These are phyloP conservation scores for Eulemur mongoz DNA, from an alignment of 2,797 vertebrate genomes.

Conservation along the genomic window DNA sequence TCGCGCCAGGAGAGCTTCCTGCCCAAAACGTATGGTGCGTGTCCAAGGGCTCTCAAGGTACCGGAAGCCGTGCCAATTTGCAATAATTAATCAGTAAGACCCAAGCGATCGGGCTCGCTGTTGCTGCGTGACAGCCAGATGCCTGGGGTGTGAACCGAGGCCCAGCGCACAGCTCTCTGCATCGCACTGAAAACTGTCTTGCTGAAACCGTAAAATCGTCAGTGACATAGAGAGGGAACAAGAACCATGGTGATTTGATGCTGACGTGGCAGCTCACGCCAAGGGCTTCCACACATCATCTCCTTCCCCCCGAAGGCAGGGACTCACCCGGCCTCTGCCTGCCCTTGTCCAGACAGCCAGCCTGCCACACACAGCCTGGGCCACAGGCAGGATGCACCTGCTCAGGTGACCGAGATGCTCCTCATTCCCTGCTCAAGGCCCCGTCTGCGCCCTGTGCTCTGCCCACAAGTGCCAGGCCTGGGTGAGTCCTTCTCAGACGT, in stretches of 20 bases:
- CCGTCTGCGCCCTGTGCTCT: background rate
- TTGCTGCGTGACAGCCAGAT: constrained; percentile 43
- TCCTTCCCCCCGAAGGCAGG: background rate
- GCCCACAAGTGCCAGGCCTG: accelerated
- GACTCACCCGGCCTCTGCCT: accelerated
- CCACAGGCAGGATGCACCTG: too few species aligned
- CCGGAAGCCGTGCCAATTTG: background rate
- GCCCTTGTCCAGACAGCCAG: background rate
- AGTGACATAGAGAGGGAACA: background rate
- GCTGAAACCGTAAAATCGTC: background rate
- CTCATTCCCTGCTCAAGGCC: too few species aligned
- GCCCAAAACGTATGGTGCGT: constrained; percentile 34
- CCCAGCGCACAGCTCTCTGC: background rate
- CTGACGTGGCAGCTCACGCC: background rate
- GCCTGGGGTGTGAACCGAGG: background rate
- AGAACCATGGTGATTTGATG: background rate
- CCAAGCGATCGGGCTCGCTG: constrained; percentile 14
- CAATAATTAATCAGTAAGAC: constrained; percentile 66
- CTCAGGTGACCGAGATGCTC: background rate
- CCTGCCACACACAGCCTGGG: background rate
- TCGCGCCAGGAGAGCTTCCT: background rate
- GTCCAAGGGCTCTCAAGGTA: constrained; percentile 60
- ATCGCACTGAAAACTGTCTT: background rate
- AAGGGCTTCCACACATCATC: accelerated
- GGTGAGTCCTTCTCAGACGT: background rate